Conservation (phyloP, 2,113 vertebrate species). For the Calidris pygmaea region DNA sequence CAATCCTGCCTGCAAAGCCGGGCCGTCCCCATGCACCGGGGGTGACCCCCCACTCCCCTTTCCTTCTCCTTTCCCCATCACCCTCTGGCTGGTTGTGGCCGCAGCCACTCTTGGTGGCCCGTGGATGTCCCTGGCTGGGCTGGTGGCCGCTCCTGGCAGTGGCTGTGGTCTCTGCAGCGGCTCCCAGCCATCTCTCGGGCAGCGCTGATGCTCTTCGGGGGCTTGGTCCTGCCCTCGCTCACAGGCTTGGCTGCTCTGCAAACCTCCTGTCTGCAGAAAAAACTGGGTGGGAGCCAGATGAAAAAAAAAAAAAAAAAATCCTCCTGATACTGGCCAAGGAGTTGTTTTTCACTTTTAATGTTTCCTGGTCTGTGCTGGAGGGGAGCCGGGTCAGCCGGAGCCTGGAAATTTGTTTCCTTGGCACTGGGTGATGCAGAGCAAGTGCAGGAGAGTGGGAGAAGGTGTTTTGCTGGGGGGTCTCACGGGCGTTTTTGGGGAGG, state of each 20-base stretch:
- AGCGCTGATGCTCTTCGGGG: too few relatives aligned
- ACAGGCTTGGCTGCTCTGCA: too few relatives aligned
- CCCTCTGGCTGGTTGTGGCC: background rate
- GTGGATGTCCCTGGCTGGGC: background rate
- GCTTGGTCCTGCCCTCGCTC: too few relatives aligned
- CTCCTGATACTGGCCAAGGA: background rate
- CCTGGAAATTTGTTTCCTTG: conserved; percentile 16
- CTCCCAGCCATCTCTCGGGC: background rate
- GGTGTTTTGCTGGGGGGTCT: background rate
- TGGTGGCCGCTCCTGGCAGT: background rate
- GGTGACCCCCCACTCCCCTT: background rate
- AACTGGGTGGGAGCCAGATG: background rate
- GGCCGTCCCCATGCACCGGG: accelerated
- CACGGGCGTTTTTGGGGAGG: accelerated
- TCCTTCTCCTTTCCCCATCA: background rate
- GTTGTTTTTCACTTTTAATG: conserved; percentile 49
- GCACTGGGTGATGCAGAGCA: background rate
- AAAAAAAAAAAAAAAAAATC: background rate
- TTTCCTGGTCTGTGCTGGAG: conserved; percentile 42
- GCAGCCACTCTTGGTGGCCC: background rate
- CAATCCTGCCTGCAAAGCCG: background rate
- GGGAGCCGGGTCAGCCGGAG: background rate
- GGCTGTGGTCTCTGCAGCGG: background rate
- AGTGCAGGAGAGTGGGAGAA: background rate
- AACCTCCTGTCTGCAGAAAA: background rate